Conservation (phyloP, 2,113 vertebrate genomes). For the Rhinichthys klamathensis region DNA sequence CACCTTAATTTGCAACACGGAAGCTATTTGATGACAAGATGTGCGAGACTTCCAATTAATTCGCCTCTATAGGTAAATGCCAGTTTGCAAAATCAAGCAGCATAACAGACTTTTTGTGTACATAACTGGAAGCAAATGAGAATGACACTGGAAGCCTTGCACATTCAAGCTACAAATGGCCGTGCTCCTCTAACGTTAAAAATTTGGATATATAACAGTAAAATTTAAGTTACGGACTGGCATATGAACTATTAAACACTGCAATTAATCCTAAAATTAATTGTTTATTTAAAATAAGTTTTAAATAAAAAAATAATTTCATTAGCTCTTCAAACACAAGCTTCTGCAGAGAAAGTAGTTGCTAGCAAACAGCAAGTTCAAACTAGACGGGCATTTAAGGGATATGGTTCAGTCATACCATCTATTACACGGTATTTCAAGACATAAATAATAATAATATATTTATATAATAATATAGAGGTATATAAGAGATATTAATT, state of each 20-base stretch:
- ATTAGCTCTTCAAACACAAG: no score
- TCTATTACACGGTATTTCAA: no score
- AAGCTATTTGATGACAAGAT: background rate
- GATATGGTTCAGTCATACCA: no score
- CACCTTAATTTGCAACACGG: background rate
- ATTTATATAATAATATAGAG: no score
- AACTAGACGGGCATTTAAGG: no score
- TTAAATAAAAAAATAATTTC: no score
- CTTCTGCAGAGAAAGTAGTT: no score
- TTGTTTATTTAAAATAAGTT: background rate
- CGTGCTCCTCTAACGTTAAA: background rate
- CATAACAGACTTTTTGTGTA: background rate
- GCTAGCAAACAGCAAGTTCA: no score
- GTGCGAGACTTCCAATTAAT: background rate
- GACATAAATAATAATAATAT: no score
- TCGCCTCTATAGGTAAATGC: background rate
- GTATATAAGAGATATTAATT: no score
- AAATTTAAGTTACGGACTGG: background rate
- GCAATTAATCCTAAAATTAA: background rate
- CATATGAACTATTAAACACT: background rate
- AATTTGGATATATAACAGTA: background rate
- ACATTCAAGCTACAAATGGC: no score
- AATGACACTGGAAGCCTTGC: background rate
- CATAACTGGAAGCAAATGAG: background rate
- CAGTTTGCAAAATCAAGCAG: background rate